These are phyloP conservation scores for Caenorhabditis sulstoni DNA, from an alignment of 2,888 invertebrate genomes.

Conservation along the genomic window DNA sequence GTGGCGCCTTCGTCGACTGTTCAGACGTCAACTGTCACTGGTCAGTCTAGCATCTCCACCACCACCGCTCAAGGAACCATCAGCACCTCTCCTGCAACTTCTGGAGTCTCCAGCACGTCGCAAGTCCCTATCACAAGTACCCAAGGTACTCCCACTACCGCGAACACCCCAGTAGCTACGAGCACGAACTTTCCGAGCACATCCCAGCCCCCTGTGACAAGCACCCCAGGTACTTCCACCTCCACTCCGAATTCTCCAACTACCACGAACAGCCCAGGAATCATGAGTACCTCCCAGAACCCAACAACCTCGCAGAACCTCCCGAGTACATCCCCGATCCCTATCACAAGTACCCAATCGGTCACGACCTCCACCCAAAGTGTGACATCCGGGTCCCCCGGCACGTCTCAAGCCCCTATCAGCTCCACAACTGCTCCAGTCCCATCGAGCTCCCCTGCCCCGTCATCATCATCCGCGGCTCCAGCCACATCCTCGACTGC, in stretches of 20 bases:
- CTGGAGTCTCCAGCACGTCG: not conserved
- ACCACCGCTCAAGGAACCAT: not conserved
- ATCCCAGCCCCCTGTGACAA: not conserved
- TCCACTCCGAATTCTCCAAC: not conserved
- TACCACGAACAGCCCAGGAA: not conserved
- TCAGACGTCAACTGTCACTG: not conserved
- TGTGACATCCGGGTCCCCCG: not conserved
- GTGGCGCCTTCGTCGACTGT: not conserved
- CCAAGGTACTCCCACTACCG: not conserved
- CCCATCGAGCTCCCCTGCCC: not conserved
- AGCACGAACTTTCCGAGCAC: not conserved
- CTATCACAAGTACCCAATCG: not conserved
- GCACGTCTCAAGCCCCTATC: not conserved
- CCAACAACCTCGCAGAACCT: not conserved
- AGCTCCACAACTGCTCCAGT: not conserved
- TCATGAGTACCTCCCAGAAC: not conserved
- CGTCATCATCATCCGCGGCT: not conserved
- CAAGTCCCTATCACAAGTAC: not conserved
- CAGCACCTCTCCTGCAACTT: conserved; percentile 1
- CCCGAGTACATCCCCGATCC: not conserved
- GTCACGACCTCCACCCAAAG: too few relatives aligned
- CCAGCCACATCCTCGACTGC: not conserved
- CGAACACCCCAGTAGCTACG: not conserved
- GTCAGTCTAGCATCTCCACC: not conserved
- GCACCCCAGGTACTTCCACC: not conserved